Evolutionary conservation across 1,140 invertebrate genomes (phyloP), one percentile per base, ranked within the genome.

Genomic region (Atta colombica): DNA sequence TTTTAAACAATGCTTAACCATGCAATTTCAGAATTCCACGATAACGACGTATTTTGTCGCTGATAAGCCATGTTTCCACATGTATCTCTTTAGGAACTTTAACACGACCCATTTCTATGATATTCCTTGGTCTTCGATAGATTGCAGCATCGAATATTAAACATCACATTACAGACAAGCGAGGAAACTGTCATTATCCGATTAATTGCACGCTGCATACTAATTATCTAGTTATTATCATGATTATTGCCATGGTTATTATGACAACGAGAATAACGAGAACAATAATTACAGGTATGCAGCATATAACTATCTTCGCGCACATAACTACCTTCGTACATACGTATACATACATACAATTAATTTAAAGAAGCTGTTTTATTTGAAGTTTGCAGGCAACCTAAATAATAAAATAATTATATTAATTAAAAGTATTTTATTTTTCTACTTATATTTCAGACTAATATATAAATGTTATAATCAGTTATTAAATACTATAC

Each of bases 1-100:
- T 49, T 69, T 69, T 25, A 28, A 68, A 68, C 12, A 68, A 39
- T 68, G 1, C 89, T 93, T 95, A 94, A 97, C 97, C 96, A 84
- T 97, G 96, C 71, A 97, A 94, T 91, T 96, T 96, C 3, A 97
- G 95, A 31, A 97, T 93, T 60, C 96, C 96, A 31, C 96, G 95
- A 88, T 97, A 97, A 90, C 97, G 96, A 63, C 95, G 95, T 55
- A 97, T 95, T 94, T 97, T 97, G 86, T 97, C 96, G 87, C 95
- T 96, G 3, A 96, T 96, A 1, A 96, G 95, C 96, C 96, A 97
- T 92, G 95, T 96, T 55, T 95, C 95, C 87, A 96, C 96, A 88
- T 96, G 96, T 74, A 87, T 78, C 18, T 61, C 3, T 21, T 61
- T 82, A 7, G 7, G 18, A 82, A 21, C 3, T 61, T 61, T 74